phyloP scores from a whole-genome alignment of 2,888 invertebrate genomes.

The Tineola bisselliella region DNA sequence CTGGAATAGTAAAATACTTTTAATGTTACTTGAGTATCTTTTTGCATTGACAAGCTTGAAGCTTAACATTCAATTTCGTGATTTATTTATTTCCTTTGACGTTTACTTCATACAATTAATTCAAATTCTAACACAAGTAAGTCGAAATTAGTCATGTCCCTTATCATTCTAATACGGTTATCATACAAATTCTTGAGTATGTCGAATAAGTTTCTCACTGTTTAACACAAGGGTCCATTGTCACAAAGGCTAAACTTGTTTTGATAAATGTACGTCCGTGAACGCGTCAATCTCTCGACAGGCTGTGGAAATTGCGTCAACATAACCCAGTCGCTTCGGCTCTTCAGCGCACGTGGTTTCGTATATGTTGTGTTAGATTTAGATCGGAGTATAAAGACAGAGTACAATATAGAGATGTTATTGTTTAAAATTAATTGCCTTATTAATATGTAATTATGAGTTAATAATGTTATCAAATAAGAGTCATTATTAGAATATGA shows the following conservation, averaged over 20 bases:
- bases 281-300: constrained; percentile 19
- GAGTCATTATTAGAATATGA: too few relatives aligned
- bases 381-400: too few relatives aligned
- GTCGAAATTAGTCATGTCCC: neutral
- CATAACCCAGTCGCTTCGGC: constrained; percentile 22
- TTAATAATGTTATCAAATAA: neutral
- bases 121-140: too few relatives aligned
- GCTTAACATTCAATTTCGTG: too few relatives aligned
- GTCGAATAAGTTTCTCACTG: neutral
- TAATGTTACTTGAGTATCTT: too few relatives aligned
- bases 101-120: too few relatives aligned
- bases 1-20: too few relatives aligned
- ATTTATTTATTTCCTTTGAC: too few relatives aligned
- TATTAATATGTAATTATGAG: neutral
- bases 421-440: too few relatives aligned
- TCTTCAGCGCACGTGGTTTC: constrained; percentile 15
- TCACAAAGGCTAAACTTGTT: constrained; percentile 3
- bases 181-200: neutral
- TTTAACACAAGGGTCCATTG: neutral
- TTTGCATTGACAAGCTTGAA: too few relatives aligned
- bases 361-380: neutral
- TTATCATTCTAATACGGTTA: neutral
- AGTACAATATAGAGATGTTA: too few relatives aligned
- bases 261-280: neutral
- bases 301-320: constrained; percentile 23